Base-by-base conservation (phyloP, 2,888 invertebrate species). In the Acleris cristana region DNA sequence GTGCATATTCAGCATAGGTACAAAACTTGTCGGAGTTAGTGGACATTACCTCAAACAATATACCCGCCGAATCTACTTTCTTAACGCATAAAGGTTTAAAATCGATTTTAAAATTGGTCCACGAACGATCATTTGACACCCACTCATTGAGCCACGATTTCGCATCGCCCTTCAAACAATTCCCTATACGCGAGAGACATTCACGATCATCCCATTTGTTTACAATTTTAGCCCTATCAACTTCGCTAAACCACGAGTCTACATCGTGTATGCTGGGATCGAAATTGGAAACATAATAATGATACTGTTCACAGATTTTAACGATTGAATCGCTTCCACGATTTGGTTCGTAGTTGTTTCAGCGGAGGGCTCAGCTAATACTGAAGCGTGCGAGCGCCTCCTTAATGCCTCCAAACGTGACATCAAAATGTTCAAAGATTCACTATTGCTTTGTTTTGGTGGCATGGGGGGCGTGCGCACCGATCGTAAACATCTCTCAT, bases 1-100 rank as follows among this genome's bases (percentile, higher is more conserved):
- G 34, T 10, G 69, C 69, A 48, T 63, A 68, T 14, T 70, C 71
- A 1, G 71, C 69, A 12, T 71, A 71, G 7, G 64, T 65, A 1
- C 30, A 14, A 26, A 61, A 70, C 16, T 54, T 59, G 26, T 69
- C 67, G 1, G 67, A 69, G 19, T 53, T 40, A 10, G 54, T 58
- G 12, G n/a, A 3, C 52, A 52, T 19, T 5, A 52, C 52, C 5
- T 52, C 18, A 19, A n/a, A 18, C 19, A 52, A 18, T 52, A 52
- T 19, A 18, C 18, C 18, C 3, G 52, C 52, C 5, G 18, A 16
- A 23, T 52, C 52, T 14, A 52, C n/a, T 21, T 18, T 19, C 23
- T 10, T 4, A 18, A 18, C 3, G 12, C 59, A 59, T 7, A 59
- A 26, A 7, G 59, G 23, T n/a, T 49, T 59, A 21, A 48, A 59